phyloP scores from a whole-genome alignment of 2,113 vertebrate species.

The Erinaceus europaeus region DNA sequence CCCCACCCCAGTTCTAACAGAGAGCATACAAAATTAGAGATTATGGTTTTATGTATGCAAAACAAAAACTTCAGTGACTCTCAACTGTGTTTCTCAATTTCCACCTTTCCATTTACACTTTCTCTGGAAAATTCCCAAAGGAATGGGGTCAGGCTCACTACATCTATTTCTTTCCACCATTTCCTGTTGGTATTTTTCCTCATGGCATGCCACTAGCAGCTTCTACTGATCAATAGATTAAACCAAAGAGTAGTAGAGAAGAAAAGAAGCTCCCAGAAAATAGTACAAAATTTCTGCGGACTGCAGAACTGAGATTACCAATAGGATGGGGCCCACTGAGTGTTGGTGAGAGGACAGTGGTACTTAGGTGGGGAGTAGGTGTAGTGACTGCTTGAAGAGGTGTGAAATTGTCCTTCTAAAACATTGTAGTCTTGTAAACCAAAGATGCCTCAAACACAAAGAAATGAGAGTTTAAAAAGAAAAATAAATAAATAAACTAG shows the following conservation, averaged over 20 bases:
- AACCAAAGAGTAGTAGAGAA: background rate
- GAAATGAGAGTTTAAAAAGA: too few species aligned
- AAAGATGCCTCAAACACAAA: too few species aligned
- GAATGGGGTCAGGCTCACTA: background rate
- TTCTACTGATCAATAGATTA: background rate
- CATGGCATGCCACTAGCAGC: background rate
- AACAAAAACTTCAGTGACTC: background rate
- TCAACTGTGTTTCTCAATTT: background rate
- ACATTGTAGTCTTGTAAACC: too few species aligned
- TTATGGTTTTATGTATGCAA: background rate
- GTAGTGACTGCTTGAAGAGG: too few species aligned
- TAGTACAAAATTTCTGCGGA: background rate
- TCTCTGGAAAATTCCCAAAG: conserved; percentile 21
- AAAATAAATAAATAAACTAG: too few species aligned
- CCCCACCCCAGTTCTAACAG: too few species aligned
- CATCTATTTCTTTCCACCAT: background rate
- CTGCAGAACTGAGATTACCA: too few species aligned
- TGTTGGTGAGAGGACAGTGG: too few species aligned
- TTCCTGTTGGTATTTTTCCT: background rate
- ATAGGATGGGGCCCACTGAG: too few species aligned
- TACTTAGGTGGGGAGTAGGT: too few species aligned
- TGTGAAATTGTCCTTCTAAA: too few species aligned
- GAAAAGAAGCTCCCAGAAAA: background rate
- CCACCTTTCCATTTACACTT: background rate
- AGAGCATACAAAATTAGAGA: background rate